A percentile compares a stretch with the other conserved stretches of the same genome.
Conservation (phyloP, 2,797 vertebrate genomes). For the Fratercula arctica region DNA sequence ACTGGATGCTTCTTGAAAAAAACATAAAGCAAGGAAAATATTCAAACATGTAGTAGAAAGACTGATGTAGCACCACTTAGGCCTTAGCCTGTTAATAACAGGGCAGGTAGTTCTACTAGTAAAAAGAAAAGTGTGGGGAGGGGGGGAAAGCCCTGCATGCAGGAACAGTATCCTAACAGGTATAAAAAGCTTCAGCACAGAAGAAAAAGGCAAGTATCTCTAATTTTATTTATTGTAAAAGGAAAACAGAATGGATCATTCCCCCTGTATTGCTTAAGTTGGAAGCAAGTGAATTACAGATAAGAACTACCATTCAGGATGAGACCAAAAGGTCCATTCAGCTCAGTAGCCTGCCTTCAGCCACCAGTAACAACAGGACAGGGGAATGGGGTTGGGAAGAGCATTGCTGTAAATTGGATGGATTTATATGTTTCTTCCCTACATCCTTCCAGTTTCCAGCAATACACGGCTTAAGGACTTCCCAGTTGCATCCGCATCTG, state of each 20-base stretch:
- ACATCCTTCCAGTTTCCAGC: neutral
- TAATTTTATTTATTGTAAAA: neutral
- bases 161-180: neutral
- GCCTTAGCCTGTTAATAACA: neutral
- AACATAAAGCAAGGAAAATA: neutral
- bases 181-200: neutral
- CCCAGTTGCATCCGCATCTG: neutral
- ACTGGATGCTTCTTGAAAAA: neutral
- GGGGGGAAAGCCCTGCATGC: neutral
- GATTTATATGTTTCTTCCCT: neutral
- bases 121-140: neutral
- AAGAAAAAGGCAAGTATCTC: neutral
- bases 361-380: neutral
- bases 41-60: neutral
- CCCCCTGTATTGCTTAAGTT: neutral
- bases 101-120: neutral
- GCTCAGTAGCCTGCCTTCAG: neutral
- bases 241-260: neutral
- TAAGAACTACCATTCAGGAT: neutral
- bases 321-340: neutral
- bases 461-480: neutral
- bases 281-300: neutral
- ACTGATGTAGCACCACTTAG: neutral
- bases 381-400: fast-evolving
- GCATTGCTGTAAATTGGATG: neutral